Base-by-base conservation (phyloP, 2,888 invertebrate species). In the Idaea dimidiata region DNA sequence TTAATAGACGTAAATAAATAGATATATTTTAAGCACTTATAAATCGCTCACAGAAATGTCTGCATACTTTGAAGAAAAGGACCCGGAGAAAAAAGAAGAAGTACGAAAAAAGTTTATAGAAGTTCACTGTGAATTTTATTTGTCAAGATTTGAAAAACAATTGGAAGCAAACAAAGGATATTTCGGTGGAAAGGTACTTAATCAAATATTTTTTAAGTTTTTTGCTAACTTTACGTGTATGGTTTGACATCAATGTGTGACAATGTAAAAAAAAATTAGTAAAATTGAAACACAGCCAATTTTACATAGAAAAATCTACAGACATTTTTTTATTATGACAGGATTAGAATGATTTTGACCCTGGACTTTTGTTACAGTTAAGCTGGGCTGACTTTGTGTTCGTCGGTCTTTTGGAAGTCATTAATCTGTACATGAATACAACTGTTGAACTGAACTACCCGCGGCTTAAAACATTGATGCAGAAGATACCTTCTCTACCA, bases 351-450 rank as follows among this genome's bases (percentile, higher is more conserved):
- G n/a, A n/a, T 24, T 24, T 1, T 24, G 24, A 24, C 24, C 5
- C 24, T 24, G 3, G 5, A 24, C 24, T 1, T 24, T 56, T 64
- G 58, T 78, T 80, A 31, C 76, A 90, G 90, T 62, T 89, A 32
- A 80, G 81, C 61, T 91, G 91, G 91, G 89, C 81, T 5, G 91
- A 91, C 67, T 89, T 90, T 66, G 66, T 88, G 16, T 72, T 91
- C 0, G 79, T 87, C 7, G 88, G 86, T 0, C 78, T 89, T 54
- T 73, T 89, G 0, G 91, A 91, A 62, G 74, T 83, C 0, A 70
- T 72, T 0, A 80, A 86, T 68, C 64, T 86, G 0, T 78, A 85
- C 64, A 70, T 86, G 0, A 76, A 71, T 1, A 69, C 70, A 4
- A 74, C 82, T 17, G 72, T 89, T 4, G 82, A 88, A 63, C 81